Percentiles rank a stretch among this genome's conserved stretches.
These are phyloP conservation scores for Lasioglossum villosulum DNA, from an alignment of 2,888 invertebrate species.

Conservation along the genomic window DNA sequence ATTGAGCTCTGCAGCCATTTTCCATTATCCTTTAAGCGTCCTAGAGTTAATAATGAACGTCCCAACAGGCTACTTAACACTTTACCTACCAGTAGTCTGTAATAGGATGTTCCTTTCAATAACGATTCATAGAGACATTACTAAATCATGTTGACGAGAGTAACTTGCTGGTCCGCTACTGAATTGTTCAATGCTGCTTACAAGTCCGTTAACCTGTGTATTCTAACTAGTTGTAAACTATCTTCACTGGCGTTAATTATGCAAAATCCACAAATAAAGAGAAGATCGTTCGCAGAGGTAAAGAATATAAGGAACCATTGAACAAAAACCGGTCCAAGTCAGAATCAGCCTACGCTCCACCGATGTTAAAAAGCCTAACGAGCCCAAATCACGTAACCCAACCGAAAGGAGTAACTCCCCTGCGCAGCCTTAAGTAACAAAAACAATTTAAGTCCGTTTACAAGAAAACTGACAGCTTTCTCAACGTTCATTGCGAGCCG, in stretches of 20 bases:
- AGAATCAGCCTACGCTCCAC: neutral
- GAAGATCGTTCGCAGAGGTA: neutral
- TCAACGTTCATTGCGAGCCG: neutral
- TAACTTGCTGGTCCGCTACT: neutral
- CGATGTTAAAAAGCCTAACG: neutral
- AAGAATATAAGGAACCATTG: neutral
- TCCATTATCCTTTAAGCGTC: neutral
- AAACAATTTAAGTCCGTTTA: neutral
- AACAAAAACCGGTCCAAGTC: neutral
- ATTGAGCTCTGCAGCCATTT: neutral
- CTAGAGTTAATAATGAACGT: neutral
- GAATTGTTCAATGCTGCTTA: neutral
- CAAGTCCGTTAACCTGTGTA: neutral
- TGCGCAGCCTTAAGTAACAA: neutral
- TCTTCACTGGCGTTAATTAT: neutral
- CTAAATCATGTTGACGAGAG: neutral
- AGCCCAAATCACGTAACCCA: neutral
- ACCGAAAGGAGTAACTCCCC: neutral
- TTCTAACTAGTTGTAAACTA: neutral
- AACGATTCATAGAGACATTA: constrained; percentile 2
- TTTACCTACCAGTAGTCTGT: neutral
- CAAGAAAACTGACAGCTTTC: neutral
- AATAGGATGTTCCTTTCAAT: neutral
- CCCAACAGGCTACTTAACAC: neutral
- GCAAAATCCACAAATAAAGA: neutral